Conservation (phyloP, 1,140 invertebrate genomes). For the Uloborus diversus region DNA sequence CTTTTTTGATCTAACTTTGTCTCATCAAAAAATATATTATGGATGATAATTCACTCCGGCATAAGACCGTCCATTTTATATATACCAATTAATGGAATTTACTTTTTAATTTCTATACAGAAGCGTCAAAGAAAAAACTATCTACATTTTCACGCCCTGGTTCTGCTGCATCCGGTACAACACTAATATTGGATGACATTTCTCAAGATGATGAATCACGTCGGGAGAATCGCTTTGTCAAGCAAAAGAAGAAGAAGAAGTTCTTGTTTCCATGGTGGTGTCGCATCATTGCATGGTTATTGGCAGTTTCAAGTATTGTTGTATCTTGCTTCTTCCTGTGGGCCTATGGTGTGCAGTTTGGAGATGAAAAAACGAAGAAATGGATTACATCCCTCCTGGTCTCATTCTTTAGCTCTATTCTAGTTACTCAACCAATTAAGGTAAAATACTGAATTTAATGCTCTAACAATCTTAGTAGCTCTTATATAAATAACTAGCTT, state of each 20-base stretch:
- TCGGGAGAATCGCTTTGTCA: conserved; percentile 25
- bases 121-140: conserved; percentile 41
- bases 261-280: conserved; percentile 69
- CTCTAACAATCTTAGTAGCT: too few relatives aligned
- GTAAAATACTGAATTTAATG: too few relatives aligned
- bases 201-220: conserved; percentile 50
- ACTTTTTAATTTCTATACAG: not conserved
- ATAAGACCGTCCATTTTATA: too few relatives aligned
- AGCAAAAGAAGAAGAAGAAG: conserved; percentile 52
- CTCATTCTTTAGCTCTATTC: conserved; percentile 70
- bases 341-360: conserved; percentile 70
- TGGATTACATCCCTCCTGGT: conserved; percentile 71
- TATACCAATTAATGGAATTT: not conserved
- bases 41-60: too few relatives aligned
- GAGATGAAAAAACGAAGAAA: conserved; percentile 69
- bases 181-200: conserved; percentile 47
- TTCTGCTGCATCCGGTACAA: conserved; percentile 21
- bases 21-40: too few relatives aligned
- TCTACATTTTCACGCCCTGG: conserved; percentile 23
- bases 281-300: conserved; percentile 68
- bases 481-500: too few relatives aligned
- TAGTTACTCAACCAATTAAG: conserved; percentile 72
- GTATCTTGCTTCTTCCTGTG: conserved; percentile 69
- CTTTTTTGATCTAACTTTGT: too few relatives aligned
- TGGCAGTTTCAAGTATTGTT: conserved; percentile 66